Base-by-base conservation (phyloP, 2,113 vertebrate genomes). In the Pachycephala philippinensis region DNA sequence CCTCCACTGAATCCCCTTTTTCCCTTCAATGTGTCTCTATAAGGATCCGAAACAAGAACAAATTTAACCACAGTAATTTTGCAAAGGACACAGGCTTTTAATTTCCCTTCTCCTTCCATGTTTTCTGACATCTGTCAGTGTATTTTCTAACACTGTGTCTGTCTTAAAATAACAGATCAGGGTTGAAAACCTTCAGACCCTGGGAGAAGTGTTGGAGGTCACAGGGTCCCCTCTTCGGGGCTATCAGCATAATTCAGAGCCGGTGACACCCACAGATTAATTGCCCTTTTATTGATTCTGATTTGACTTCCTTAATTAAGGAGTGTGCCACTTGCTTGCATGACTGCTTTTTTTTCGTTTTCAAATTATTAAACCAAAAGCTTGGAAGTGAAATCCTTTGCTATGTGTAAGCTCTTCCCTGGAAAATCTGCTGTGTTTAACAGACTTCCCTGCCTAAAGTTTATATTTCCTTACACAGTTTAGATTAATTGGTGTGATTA, bases 231-330 rank as follows among this genome's bases (percentile, higher is more conserved):
- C 28, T 71, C 84, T 91, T 83, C 0, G 17, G 57, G 27, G 64
- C 77, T 59, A 85, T 74, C 81, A 65, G 35, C 60, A 18, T 92
- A 94, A 78, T 68, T 93, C 57, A 78, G 39, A 93, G 61, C 21
- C 42, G 37, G 63, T 69, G 64, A 76, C 82, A 89, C 28, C 89
- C 77, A 88, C 30, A 93, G 78, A 95, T 93, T 69, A 86, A 94
- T 87, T 93, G 27, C 30, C 89, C 53, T 92, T 94, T 78, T 93
- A 81, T 91, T 90, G 87, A 97, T 95, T 95, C 60, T 91, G 78
- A 94, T 93, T 96, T 90, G 84, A 93, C 83, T 97, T 91, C 65
- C 59, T 95, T 97, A 94, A 95, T 97, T 96, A 97, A 93, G 93
- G 85, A 96, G 87, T 95, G 57, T 88, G 74, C 71, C 47, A 65